Conservation (phyloP, 2,797 vertebrate genomes). For the Margarornis squamiger region DNA sequence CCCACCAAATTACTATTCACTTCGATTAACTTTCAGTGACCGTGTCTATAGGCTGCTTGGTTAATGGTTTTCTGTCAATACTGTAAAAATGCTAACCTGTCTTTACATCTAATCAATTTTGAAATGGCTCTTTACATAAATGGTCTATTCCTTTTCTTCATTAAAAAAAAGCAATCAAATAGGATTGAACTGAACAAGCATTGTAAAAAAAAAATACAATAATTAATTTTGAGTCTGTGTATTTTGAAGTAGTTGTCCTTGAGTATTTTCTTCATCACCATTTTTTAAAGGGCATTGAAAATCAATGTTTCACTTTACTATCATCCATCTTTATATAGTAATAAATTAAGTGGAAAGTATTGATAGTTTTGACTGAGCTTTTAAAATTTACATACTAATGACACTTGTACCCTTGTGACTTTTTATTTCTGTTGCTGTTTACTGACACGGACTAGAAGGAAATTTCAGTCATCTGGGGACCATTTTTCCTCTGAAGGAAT, state of each 20-base stretch:
- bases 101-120: constrained; percentile 76
- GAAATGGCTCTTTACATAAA: constrained; percentile 74
- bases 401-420: constrained; percentile 83
- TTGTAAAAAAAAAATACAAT: constrained; percentile 54
- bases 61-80: constrained; percentile 82
- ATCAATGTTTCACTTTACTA: constrained; percentile 87
- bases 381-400: constrained; percentile 96
- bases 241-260: constrained; percentile 71
- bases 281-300: constrained; percentile 86
- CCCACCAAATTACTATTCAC: constrained; percentile 45
- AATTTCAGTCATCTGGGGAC: constrained; percentile 24
- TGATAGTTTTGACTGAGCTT: constrained; percentile 87
- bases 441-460: constrained; percentile 53
- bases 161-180: constrained; percentile 65
- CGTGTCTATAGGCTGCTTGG: constrained; percentile 60
- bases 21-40: constrained; percentile 77
- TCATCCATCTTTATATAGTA: constrained; percentile 96
- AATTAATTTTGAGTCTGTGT: constrained; percentile 71
- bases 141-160: constrained; percentile 59
- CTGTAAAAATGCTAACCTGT: constrained; percentile 78
- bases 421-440: constrained; percentile 71
- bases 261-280: constrained; percentile 73
- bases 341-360: constrained; percentile 97
- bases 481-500: constrained; percentile 23
- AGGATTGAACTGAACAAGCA: constrained; percentile 58